A percentile compares a stretch with the other conserved stretches of the same genome.
Conservation (phyloP, 2,113 vertebrate species). For the Telmatochromis sp. region DNA sequence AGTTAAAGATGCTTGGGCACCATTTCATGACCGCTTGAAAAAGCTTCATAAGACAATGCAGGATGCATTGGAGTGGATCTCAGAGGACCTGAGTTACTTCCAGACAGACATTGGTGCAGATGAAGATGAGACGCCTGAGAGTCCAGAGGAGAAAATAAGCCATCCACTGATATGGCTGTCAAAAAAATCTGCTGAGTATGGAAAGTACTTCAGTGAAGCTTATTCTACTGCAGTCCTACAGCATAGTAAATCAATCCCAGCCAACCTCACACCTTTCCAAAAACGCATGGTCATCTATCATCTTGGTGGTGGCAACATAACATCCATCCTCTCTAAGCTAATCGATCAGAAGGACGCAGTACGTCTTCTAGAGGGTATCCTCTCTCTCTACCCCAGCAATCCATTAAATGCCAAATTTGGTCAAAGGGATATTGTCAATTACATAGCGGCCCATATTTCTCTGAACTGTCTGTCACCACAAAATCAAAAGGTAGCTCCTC, state of each 20-base stretch:
- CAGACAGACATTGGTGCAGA: conserved; percentile 68
- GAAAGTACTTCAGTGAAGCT: conserved; percentile 61
- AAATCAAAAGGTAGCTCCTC: conserved; percentile 35
- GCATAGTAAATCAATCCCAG: background rate
- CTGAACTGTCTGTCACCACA: conserved; percentile 63
- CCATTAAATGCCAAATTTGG: conserved; percentile 39
- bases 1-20: conserved; percentile 60
- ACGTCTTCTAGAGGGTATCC: background rate
- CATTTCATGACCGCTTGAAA: conserved; percentile 68
- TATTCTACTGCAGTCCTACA: background rate
- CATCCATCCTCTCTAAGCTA: conserved; percentile 66
- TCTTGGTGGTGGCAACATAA: conserved; percentile 73
- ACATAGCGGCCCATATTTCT: conserved; percentile 67
- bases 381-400: conserved; percentile 48
- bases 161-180: conserved; percentile 70
- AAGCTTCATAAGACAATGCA: conserved; percentile 61
- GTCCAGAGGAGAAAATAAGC: conserved; percentile 42
- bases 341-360: background rate
- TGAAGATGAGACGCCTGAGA: conserved; percentile 33
- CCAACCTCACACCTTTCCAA: conserved; percentile 36
- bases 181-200: conserved; percentile 62
- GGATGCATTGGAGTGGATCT: conserved; percentile 75
- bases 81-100: conserved; percentile 79
- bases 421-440: conserved; percentile 70
- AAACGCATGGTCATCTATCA: conserved; percentile 70